Evolutionary conservation across 2,113 vertebrate genomes (phyloP), one percentile per base, ranked within the genome.

Genomic region (Ptilorrhoa leucosticta): DNA sequence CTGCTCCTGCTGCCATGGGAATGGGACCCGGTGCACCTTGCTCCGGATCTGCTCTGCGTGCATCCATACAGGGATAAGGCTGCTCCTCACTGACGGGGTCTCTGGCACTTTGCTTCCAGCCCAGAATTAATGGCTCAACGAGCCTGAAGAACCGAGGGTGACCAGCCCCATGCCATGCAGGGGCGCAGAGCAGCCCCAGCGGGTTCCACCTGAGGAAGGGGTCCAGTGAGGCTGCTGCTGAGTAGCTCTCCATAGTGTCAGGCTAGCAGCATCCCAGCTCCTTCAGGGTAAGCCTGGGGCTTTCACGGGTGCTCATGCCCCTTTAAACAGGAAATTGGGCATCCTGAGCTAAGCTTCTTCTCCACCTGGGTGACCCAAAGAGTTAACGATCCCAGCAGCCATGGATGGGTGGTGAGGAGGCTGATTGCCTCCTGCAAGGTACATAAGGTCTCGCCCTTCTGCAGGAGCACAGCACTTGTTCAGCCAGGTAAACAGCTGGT

Each of bases 21-120:
- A 27, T 2, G 5, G 54, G 72, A 72, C 30, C 20, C 15, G 3
- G 18, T 3, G 1, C 6, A 3, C 45, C 44, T 39, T 53, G 6
- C 39, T n/a, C 24, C 21, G 15, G 45, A 37, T 17, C 68, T 2
- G 4, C 64, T 57, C 71, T 26, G 18, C 0, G 0, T 37, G 19
- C 30, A 11, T 26, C 45, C 65, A 0, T 3, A 15, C 30, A 4
- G 0, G 0, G 18, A 4, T 35, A 22, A 33, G 4, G n/a, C 75
- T 60, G 53, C 42, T 88, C 17, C 40, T 68, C 54, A 4, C 42
- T 6, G 7, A 8, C 0, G 0, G 10, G 18, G 7, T 37, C 42
- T 48, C 47, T 53, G 15, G 31, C n/a, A 27, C 2, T 5, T 66
- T 15, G 45, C 48, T 64, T 71, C 83, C 75, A 90, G 70, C 37